Conservation (phyloP, 1,140 invertebrate species). For the Tachypleus tridentatus region DNA sequence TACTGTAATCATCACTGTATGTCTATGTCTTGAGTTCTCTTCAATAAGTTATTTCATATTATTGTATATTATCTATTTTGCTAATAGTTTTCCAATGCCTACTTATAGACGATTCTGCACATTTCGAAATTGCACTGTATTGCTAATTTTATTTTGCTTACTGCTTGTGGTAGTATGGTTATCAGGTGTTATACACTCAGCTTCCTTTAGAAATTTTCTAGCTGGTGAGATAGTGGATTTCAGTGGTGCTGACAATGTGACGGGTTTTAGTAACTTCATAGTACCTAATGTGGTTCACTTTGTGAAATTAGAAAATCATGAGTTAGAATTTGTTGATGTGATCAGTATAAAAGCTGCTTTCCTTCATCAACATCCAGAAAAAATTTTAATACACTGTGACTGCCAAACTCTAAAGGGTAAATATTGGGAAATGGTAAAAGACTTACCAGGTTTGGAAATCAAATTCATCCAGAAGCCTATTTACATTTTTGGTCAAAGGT, state of each 20-base stretch:
- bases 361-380: conserved; percentile 25
- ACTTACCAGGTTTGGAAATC: conserved; percentile 15
- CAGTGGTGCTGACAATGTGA: conserved; percentile 17
- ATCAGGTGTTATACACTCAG: no score
- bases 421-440: conserved; percentile 24
- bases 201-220: no score
- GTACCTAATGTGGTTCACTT: conserved; percentile 28
- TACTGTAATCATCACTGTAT: no score
- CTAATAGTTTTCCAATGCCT: no score
- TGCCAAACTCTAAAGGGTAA: conserved; percentile 22
- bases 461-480: conserved; percentile 20
- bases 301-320: conserved; percentile 23
- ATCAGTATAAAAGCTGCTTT: conserved; percentile 25
- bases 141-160: no score
- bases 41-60: no score
- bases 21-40: no score
- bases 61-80: no score
- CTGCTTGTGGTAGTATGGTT: no score
- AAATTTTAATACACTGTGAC: conserved; percentile 28
- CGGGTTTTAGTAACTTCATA: conserved; percentile 22
- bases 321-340: conserved; percentile 28
- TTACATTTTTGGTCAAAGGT: conserved; percentile 25
- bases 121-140: no score
- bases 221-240: conserved; percentile 7
- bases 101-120: no score